Conservation (phyloP, 2,113 vertebrate genomes). For the Carlito syrichta region DNA sequence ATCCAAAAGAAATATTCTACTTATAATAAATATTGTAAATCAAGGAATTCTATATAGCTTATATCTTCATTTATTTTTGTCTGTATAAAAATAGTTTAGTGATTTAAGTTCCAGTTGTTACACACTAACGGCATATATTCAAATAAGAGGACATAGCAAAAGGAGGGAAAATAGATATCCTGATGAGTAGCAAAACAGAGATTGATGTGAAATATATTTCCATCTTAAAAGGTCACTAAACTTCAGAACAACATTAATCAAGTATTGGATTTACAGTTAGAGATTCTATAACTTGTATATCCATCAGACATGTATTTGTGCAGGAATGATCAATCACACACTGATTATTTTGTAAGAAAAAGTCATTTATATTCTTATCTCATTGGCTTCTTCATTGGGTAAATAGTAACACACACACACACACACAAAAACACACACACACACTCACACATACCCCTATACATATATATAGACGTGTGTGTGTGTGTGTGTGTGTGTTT, state of each 20-base stretch:
- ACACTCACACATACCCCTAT: background rate
- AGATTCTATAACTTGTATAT: conserved; percentile 39
- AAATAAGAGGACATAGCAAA: background rate
- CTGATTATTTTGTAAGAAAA: background rate
- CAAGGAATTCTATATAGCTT: background rate
- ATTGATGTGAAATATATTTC: conserved; percentile 24
- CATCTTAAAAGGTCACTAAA: conserved; percentile 28
- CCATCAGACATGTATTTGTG: background rate
- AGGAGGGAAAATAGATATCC: background rate
- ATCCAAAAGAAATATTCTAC: background rate
- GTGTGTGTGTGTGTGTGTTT: too few species aligned
- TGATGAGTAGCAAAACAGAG: background rate
- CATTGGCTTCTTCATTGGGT: background rate
- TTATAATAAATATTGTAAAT: background rate
- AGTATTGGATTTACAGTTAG: conserved; percentile 35
- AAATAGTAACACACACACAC: too few species aligned
- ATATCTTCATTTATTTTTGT: background rate
- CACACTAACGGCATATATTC: background rate
- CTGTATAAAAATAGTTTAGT: background rate
- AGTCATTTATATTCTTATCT: background rate
- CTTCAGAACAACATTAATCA: conserved; percentile 54
- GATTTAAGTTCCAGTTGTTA: background rate
- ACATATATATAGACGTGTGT: background rate
- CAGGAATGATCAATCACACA: conserved; percentile 28
- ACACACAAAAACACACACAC: background rate